phyloP scores from a whole-genome alignment of 2,888 invertebrate species.

The Hartigia nigra region DNA sequence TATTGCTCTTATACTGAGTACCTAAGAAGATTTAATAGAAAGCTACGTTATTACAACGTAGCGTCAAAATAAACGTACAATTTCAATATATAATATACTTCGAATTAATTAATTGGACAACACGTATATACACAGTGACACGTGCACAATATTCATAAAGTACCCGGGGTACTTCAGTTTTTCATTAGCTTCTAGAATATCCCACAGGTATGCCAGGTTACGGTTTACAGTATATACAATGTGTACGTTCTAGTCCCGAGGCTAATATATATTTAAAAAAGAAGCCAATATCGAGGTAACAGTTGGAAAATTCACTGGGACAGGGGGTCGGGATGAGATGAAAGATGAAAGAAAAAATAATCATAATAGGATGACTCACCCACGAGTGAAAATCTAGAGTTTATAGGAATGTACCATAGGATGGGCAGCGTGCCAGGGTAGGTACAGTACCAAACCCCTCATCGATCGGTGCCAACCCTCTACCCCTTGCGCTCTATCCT shows the following conservation, averaged over 20 bases:
- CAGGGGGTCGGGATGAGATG: constrained; percentile 14
- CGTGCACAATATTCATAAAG: neutral
- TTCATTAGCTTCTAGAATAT: neutral
- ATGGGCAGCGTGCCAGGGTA: constrained; percentile 42
- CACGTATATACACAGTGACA: neutral
- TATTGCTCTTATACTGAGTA: neutral
- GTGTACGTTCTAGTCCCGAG: neutral
- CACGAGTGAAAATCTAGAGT: constrained; percentile 10
- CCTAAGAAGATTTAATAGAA: neutral
- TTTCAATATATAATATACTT: neutral
- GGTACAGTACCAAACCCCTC: constrained; percentile 37
- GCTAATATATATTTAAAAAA: constrained; percentile 15
- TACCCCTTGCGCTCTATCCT: constrained; percentile 21
- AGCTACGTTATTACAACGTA: neutral
- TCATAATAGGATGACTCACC: neutral
- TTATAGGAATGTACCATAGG: constrained; percentile 20
- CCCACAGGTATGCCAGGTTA: neutral
- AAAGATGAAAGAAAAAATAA: constrained; percentile 12
- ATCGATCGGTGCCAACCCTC: constrained; percentile 39
- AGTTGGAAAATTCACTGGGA: neutral
- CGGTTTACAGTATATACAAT: constrained; percentile 11
- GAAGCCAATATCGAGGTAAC: constrained; percentile 7
- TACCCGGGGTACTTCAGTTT: neutral
- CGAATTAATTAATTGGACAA: constrained; percentile 15
- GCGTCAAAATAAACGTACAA: neutral